Evolutionary conservation across 2,888 invertebrate species (phyloP), one percentile per base, ranked within the genome.

Genomic region (Seladonia tumulorum): DNA sequence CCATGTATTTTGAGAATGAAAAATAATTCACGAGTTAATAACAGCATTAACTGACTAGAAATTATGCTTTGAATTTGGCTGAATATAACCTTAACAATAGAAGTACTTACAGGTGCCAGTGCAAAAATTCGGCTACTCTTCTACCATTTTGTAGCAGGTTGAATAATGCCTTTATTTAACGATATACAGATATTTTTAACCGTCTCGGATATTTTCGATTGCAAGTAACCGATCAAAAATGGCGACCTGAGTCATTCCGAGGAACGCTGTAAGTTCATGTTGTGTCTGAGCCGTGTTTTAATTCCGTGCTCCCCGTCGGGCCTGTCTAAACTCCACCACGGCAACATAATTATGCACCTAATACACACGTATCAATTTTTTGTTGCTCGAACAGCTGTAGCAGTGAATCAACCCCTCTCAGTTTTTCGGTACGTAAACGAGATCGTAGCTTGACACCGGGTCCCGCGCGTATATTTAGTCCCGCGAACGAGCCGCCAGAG

Each of bases 381-480:
- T 60, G n/a, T 68, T 10, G 39, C 18, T 39, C 10, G 18, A 35
- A 66, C 35, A 29, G 35, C 7, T 18, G 68, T 39, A 35, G 39
- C 68, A 10, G 35, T 39, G 39, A 68, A 68, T 68, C 68, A 68
- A 68, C 68, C 68, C 68, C 39, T 4, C 39, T 22, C 39, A 35
- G 68, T 22, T 68, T 68, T 35, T 68, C 35, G 22, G 22, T 22
- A 8, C 35, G 39, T 29, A 68, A 39, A 39, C 18, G 66, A 29
- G 39, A 57, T 35, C 35, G 73, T 12, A 22, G 73, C n/a, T 72
- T 29, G 18, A 53, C 63, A 29, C 7, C 45, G 18, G n/a, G 2
- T 22, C 18, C 8, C 35, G 57, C 16, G 42, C 39, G 57, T 74
- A 83, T 83, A 83, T 78, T 83, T 85, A 83, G 78, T 25, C 18